Percentiles rank a stretch among this genome's conserved stretches.
phyloP scores from a whole-genome alignment of 2,888 invertebrate species.

The Periphyllus acericola region DNA sequence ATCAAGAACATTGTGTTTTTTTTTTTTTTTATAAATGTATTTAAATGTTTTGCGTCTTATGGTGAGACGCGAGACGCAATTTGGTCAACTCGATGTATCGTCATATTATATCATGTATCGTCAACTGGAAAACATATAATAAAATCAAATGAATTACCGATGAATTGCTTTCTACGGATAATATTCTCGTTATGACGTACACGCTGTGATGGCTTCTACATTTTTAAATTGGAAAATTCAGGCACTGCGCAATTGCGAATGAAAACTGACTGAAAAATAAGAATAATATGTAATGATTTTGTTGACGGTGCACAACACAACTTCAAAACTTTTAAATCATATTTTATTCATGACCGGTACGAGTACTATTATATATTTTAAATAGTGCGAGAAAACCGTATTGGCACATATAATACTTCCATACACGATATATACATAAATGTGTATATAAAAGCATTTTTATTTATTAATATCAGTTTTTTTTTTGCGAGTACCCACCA shows the following conservation, averaged over 20 bases:
- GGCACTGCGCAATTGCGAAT: not conserved
- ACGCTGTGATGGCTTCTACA: not conserved
- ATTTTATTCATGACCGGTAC: not conserved
- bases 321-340: not conserved
- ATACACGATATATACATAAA: too few species aligned
- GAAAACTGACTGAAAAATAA: not conserved
- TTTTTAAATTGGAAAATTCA: not conserved
- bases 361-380: not conserved
- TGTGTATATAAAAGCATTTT: not conserved
- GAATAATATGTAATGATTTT: not conserved
- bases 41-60: too few species aligned
- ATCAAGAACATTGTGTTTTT: too few species aligned
- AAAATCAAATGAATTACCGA: too few species aligned
- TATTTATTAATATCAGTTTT: not conserved
- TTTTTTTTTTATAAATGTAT: too few species aligned
- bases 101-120: too few species aligned
- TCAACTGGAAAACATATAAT: too few species aligned
- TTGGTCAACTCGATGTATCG: too few species aligned
- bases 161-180: too few species aligned
- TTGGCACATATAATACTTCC: too few species aligned
- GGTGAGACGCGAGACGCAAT: too few species aligned
- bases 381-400: too few species aligned
- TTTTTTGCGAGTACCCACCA: not conserved
- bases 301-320: not conserved
- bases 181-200: not conserved